Percentiles rank a stretch among this genome's conserved stretches.
Evolutionary conservation across 2,888 invertebrate species (phyloP).

Genomic region (Heterodera filipjevi): DNA sequence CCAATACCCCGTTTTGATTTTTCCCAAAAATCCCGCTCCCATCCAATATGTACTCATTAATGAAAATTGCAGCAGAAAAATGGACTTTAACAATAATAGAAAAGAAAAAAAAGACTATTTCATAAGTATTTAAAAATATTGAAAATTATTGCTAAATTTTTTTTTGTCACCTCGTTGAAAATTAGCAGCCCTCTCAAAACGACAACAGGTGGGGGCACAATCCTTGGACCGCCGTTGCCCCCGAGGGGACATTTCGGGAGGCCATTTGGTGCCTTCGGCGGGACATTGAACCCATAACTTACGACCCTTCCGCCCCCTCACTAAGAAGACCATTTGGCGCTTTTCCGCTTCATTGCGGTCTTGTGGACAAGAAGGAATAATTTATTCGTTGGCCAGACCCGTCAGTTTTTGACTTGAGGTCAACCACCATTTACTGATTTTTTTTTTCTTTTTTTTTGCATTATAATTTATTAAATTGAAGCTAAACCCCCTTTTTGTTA

Average conservation of each 20-base stretch:
- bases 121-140: no score
- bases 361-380: not conserved
- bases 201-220: not conserved
- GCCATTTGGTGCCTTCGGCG: not conserved
- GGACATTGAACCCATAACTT: conserved; percentile 6
- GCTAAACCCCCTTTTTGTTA: no score
- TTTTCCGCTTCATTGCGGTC: conserved; percentile 5
- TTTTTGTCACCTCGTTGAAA: not conserved
- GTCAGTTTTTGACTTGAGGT: not conserved
- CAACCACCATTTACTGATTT: no score
- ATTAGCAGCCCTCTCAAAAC: not conserved
- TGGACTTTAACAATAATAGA: no score
- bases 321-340: not conserved
- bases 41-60: no score
- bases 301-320: not conserved
- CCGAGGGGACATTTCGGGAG: not conserved
- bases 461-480: no score
- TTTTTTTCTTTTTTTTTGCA: no score
- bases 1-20: no score
- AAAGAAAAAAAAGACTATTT: no score
- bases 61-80: no score
- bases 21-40: no score
- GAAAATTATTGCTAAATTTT: no score
- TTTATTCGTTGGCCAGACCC: not conserved
- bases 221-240: not conserved